Base-by-base conservation (phyloP, 2,797 vertebrate genomes). In the Sphaeramia orbicularis region DNA sequence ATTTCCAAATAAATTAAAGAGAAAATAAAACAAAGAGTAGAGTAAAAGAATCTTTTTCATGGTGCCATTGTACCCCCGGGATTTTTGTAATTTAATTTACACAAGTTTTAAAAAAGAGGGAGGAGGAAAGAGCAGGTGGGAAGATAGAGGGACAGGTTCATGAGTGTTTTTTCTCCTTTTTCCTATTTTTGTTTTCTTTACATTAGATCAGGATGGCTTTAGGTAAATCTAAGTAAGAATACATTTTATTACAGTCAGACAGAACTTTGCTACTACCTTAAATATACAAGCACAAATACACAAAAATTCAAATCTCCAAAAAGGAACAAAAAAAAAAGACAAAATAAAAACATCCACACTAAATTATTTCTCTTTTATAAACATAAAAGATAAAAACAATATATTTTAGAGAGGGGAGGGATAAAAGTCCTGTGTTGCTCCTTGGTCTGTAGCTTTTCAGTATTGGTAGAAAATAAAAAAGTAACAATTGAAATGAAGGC, bases 381-480 rank as follows among this genome's bases (percentile, higher is more conserved):
- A 93, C 90, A 91, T 87, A 92, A 92, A 92, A 92, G 90, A 91
- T 90, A 91, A 90, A 92, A 91, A 91, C 89, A 93, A 88, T 91
- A 93, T 89, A 90, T 87, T 91, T 94, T 87, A 83, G 87, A 86
- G 81, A 71, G 88, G 87, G 82, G 84, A 89, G 93, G 92, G 90
- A 92, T 94, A 94, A 93, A 95, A 95, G 93, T 93, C 93, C 92
- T 93, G 90, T 88, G 88, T 94, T 94, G 95, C 94, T 97, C 94
- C 96, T 96, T 96, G 96, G 95, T 96, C 92, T 96, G 95, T 96
- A 96, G 96, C 95, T 96, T 91, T 93, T 96, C 94, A 94, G 94
- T 88, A 92, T 93, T 88, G 84, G 88, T 90, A 88, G 87, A 92
- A 92, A 91, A 90, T 80, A 90, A 92, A 87, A 92, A 91, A 89